Evolutionary conservation across 2,888 invertebrate species (phyloP).

Genomic region (Brachyptera risi): DNA sequence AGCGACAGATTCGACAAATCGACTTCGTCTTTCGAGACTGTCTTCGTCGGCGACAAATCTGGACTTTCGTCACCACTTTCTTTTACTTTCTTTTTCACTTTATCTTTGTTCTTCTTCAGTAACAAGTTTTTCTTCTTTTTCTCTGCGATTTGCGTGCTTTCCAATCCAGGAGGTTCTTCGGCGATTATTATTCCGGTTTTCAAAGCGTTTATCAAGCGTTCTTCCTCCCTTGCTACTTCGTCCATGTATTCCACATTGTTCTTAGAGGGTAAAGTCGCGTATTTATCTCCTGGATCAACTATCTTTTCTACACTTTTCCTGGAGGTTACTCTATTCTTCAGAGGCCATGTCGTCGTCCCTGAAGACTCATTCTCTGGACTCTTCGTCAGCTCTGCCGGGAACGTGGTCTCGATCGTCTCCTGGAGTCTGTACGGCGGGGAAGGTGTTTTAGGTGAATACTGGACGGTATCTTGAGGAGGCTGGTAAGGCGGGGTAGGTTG

Average conservation of each 20-base stretch:
- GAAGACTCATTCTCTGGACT: conserved; percentile 49
- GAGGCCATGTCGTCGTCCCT: conserved; percentile 55
- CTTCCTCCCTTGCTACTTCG: conserved; percentile 78
- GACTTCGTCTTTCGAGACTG: conserved; percentile 38
- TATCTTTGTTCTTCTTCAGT: conserved; percentile 25
- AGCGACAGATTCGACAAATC: conserved; percentile 48
- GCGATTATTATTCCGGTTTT: conserved; percentile 65
- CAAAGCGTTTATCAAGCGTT: conserved; percentile 70
- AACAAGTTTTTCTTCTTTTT: conserved; percentile 18
- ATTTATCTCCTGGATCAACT: conserved; percentile 28
- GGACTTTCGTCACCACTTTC: conserved; percentile 41
- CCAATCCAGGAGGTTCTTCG: conserved; percentile 44
- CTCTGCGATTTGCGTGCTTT: not conserved
- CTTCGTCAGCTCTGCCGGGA: conserved; percentile 57
- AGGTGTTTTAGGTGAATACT: conserved; percentile 35
- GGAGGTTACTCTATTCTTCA: conserved; percentile 23
- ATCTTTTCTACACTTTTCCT: conserved; percentile 31
- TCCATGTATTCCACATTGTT: conserved; percentile 44
- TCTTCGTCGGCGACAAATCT: conserved; percentile 54
- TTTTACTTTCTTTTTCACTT: conserved; percentile 13
- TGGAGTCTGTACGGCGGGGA: conserved; percentile 39
- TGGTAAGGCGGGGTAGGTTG: not conserved
- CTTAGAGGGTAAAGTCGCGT: conserved; percentile 34
- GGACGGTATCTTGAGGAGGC: conserved; percentile 38
- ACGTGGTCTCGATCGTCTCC: conserved; percentile 61